Base-by-base conservation (phyloP, 2,888 invertebrate genomes). In the Drosophila mulleri region DNA sequence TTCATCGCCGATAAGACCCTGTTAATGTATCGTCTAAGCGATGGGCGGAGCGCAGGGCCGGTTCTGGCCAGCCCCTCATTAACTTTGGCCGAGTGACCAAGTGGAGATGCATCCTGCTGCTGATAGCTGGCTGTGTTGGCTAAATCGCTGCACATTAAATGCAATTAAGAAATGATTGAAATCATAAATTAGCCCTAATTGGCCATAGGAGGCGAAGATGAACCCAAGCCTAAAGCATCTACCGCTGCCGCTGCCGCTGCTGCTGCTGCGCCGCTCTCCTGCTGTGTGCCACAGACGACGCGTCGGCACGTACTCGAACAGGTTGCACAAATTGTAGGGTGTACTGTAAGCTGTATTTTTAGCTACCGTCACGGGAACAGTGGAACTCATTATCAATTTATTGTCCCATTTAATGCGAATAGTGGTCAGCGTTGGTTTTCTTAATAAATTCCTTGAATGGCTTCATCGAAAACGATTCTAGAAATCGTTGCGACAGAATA, bases 81-180 rank as follows among this genome's bases (percentile, higher is more conserved):
- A 88, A 88, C 67, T 86, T 85, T 85, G 84, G 79, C 89, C 84
- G 76, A 84, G 45, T 84, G 88, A 84, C 89, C 84, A 87, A 84
- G 71, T 83, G 67, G 50, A 67, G 59, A 48, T 54, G 39, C 69
- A 67, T 48, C 56, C 56, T 45, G 56, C 50, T 39, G 54, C 11
- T 64, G 61, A 75, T 66, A 42, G 63, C 47, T 58, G 42, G 66
- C 50, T 47, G 48, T 80, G 81, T 80, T 75, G 65, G 78, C 78
- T 87, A 84, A 84, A 84, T 84, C 89, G 82, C 61, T 87, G 88
- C 85, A 84, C 84, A 84, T 84, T 84, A 84, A 84, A 89, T 87
- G 84, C 84, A 84, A 84, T 84, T 84, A 84, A 84, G 89, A 87
- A 89, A 84, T 84, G 84, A 84, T 84, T 84, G 84, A 84, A 84